phyloP scores from a whole-genome alignment of 2,113 vertebrate species.

The Phalacrocorax brasilianus region DNA sequence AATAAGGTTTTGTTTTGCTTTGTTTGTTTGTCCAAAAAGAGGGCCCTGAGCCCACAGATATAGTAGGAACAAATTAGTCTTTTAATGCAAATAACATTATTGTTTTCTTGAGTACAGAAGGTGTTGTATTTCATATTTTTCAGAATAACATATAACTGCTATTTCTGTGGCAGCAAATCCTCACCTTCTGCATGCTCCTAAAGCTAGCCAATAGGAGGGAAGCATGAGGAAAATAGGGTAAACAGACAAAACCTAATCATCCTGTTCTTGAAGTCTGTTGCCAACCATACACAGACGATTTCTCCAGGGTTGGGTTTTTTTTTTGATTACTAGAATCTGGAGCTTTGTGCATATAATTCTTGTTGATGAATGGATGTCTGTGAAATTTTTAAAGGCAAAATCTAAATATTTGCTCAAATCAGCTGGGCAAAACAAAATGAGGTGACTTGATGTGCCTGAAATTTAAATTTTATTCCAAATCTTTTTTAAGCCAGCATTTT shows the following conservation, averaged over 20 bases:
- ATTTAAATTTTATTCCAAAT: slow-evolving; percentile 5
- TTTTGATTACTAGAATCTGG: slow-evolving; percentile 5
- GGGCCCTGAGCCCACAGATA: neutral
- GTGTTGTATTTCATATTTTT: neutral
- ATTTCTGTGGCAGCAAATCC: slow-evolving; percentile 44
- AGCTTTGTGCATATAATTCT: slow-evolving; percentile 43
- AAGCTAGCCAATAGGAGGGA: slow-evolving; percentile 46
- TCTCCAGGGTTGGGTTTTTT: neutral
- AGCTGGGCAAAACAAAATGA: neutral
- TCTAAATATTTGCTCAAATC: neutral
- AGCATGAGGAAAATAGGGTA: slow-evolving; percentile 47
- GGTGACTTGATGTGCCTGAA: neutral
- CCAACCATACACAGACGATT: slow-evolving; percentile 29
- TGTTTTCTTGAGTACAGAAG: neutral
- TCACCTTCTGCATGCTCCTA: slow-evolving; percentile 10
- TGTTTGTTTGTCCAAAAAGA: neutral
- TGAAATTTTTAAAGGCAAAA: neutral
- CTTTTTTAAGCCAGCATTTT: neutral
- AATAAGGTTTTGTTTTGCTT: neutral
- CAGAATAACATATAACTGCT: neutral
- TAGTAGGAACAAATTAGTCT: neutral
- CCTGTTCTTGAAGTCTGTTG: slow-evolving; percentile 52
- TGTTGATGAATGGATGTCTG: slow-evolving; percentile 1
- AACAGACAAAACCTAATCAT: slow-evolving; percentile 55
- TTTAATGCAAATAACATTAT: neutral